Base-by-base conservation (phyloP, 2,113 vertebrate genomes). In the Stigmatopora argus region DNA sequence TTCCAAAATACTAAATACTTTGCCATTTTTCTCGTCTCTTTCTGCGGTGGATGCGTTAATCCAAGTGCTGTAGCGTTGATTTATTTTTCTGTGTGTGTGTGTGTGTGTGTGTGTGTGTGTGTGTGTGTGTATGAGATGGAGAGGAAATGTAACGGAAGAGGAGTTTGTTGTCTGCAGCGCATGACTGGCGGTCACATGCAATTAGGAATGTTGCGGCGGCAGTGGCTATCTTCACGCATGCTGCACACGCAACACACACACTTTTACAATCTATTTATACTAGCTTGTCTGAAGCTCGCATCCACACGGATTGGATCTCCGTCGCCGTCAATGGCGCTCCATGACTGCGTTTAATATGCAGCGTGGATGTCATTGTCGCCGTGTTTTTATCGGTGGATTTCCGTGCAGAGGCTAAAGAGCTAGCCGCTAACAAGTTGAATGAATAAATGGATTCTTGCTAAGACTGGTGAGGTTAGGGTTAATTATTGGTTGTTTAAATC, bases 121-220 rank as follows among this genome's bases (percentile, higher is more conserved):
- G 47, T 48, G 47, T 31, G 53, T 2, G 53, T 9, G 53, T 12
- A 9, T 34, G 53, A 14, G 53, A 38, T 4, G 47, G 17, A 19
- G 51, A 38, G 17, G 34, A 11, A 10, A 4, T n/a, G 34, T 38
- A 38, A 58, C 72, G 19, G 65, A 72, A 78, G 68, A 71, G 60
- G 12, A 61, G 66, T 70, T 78, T 76, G 79, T 77, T 82, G 70
- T 82, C 78, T 77, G 51, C 52, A 49, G 75, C 71, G 80, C 65
- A 78, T 87, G 83, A 87, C 71, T 84, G 83, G 80, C 80, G 73
- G 74, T 84, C 82, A 82, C 75, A 86, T 87, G 83, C 79, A 73
- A 80, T 87, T 86, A 86, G 77, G 83, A 79, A 75, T 80, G 71
- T 71, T 78, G 78, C 72, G 69, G 79, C 79, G 15, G 74, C 78